These are phyloP conservation scores for Corythornis madagascariensis DNA, from an alignment of 2,113 vertebrate species.

Conservation along the genomic window DNA sequence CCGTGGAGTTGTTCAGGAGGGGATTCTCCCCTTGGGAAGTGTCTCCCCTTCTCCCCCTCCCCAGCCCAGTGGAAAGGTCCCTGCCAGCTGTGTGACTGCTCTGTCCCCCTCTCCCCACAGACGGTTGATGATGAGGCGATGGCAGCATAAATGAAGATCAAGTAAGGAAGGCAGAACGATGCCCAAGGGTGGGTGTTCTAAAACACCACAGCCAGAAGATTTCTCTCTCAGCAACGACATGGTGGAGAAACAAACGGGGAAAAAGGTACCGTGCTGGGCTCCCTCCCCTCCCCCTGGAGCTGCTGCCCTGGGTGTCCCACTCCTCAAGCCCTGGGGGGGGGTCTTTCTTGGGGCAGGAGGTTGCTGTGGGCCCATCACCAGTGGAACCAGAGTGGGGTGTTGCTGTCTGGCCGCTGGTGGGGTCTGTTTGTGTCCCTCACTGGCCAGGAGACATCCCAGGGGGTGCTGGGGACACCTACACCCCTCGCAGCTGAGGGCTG, in stretches of 20 bases:
- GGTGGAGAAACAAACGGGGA: constrained; percentile 99
- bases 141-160: constrained; percentile 96
- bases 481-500: rapidly evolving
- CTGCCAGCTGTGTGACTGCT: neutral
- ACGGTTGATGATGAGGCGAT: constrained; percentile 97
- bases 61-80: neutral
- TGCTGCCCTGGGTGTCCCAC: neutral
- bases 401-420: neutral
- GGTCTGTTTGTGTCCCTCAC: rapidly evolving
- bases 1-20: neutral
- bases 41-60: too few species aligned
- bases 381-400: neutral
- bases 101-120: constrained; percentile 71
- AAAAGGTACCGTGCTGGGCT: constrained; percentile 82
- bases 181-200: constrained; percentile 99
- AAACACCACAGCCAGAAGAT: constrained; percentile 97
- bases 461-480: rapidly evolving
- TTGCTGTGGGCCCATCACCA: neutral
- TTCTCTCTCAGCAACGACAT: constrained; percentile 98
- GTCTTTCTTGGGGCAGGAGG: neutral
- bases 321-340: rapidly evolving
- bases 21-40: neutral
- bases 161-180: constrained; percentile 98
- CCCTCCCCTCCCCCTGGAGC: neutral
- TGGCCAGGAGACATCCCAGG: rapidly evolving